Percentiles rank a stretch among this genome's conserved stretches.
These are phyloP conservation scores for Leptogaster cylindrica DNA, from an alignment of 2,888 invertebrate genomes.

Conservation along the genomic window DNA sequence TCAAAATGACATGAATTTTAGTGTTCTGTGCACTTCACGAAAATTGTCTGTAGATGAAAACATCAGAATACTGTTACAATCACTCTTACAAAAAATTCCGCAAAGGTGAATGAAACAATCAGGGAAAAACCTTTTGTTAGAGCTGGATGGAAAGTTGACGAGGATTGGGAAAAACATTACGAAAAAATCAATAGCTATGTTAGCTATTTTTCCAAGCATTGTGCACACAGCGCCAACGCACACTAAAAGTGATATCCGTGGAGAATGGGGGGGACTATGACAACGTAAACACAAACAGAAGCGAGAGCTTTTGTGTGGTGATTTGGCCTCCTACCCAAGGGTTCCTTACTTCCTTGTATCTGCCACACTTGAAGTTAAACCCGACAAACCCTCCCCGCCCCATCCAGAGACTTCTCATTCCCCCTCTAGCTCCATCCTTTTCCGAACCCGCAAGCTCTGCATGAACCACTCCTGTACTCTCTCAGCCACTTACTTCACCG, in stretches of 20 bases:
- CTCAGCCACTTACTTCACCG: neutral
- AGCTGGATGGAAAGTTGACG: slow-evolving; percentile 21
- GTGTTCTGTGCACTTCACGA: neutral
- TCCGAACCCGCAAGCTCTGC: neutral
- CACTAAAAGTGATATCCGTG: neutral
- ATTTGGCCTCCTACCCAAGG: slow-evolving; percentile 24
- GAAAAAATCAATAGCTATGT: slow-evolving; percentile 29
- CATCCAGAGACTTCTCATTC: neutral
- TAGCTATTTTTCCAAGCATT: slow-evolving; percentile 6
- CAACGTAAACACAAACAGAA: slow-evolving; percentile 27
- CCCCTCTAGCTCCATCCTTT: neutral
- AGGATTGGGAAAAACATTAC: slow-evolving; percentile 12
- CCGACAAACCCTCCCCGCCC: slow-evolving; percentile 1
- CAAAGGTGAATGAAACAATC: slow-evolving; percentile 34
- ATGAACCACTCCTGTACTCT: neutral
- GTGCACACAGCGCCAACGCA: slow-evolving; percentile 10
- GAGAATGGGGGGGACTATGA: slow-evolving; percentile 14
- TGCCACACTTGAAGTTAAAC: neutral
- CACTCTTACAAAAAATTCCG: no score
- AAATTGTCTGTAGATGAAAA: slow-evolving; percentile 1
- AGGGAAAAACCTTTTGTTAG: slow-evolving; percentile 1
- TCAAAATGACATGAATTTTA: neutral
- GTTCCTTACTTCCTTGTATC: neutral
- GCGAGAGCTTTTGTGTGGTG: slow-evolving; percentile 33
- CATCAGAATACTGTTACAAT: slow-evolving; percentile 2